These are phyloP conservation scores for Enteromius argenteus DNA, from an alignment of 2,797 vertebrate genomes.

Conservation along the genomic window DNA sequence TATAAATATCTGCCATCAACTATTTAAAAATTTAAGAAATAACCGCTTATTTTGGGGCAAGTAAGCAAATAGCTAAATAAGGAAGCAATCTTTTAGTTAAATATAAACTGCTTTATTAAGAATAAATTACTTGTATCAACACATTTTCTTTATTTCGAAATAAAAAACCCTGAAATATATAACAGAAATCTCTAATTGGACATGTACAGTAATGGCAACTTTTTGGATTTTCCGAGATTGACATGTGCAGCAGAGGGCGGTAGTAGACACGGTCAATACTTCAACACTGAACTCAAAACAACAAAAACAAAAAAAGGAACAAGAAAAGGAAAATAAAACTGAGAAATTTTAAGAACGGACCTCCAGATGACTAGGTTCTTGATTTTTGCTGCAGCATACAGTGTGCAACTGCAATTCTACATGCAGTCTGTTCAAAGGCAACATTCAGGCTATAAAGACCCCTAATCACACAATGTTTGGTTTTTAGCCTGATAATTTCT, in stretches of 20 bases:
- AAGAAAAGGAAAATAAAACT: background rate
- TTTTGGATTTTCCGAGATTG: background rate
- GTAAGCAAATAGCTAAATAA: background rate
- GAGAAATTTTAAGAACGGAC: background rate
- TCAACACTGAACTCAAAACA: background rate
- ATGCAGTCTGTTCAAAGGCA: background rate
- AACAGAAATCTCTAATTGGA: background rate
- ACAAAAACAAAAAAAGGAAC: background rate
- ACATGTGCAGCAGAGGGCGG: constrained; percentile 37
- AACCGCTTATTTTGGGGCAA: background rate
- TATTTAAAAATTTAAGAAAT: background rate
- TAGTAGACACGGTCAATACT: background rate
- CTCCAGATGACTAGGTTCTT: background rate
- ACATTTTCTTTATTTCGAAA: background rate
- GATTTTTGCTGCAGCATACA: background rate
- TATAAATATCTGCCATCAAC: too few species aligned
- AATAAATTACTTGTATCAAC: background rate
- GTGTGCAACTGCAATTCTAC: background rate
- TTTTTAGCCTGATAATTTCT: background rate
- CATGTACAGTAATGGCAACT: background rate
- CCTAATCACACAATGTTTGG: background rate
- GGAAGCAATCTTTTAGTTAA: background rate
- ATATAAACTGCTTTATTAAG: background rate
- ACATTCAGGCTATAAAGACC: background rate
- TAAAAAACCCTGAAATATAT: background rate